phyloP scores from a whole-genome alignment of 2,888 invertebrate species.

The Petrolisthes cinctipes region DNA sequence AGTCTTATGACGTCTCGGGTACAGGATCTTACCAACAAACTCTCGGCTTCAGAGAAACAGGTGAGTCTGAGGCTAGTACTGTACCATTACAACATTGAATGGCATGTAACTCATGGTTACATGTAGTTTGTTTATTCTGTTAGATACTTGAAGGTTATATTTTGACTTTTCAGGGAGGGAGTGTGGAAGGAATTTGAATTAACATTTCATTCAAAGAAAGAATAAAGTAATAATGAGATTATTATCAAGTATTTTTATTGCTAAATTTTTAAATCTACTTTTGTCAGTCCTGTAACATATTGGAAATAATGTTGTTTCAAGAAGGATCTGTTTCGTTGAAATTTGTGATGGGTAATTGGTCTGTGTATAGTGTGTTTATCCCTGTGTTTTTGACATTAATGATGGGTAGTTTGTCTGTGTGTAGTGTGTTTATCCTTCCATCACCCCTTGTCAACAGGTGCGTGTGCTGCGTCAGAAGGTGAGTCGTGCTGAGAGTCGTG shows the following conservation, averaged over 20 bases:
- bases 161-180: background rate
- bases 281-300: no score
- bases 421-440: background rate
- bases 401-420: background rate
- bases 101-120: no score
- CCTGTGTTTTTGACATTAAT: background rate
- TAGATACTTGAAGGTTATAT: no score
- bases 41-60: slow-evolving; percentile 85
- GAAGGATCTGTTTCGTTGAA: background rate
- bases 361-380: background rate
- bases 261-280: no score
- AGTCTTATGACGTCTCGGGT: slow-evolving; percentile 83
- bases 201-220: no score
- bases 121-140: no score
- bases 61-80: slow-evolving; percentile 69
- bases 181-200: background rate
- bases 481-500: slow-evolving; percentile 81
- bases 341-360: background rate
- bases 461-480: slow-evolving; percentile 84
- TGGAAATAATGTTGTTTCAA: no score
- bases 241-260: no score
- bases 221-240: no score
- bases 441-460: slow-evolving; percentile 66
- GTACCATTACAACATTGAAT: no score
- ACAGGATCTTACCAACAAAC: slow-evolving; percentile 85